Percentiles rank a stretch among this genome's conserved stretches.
Conservation (phyloP, 2,888 invertebrate species). For the Drosophila anomalipes region DNA sequence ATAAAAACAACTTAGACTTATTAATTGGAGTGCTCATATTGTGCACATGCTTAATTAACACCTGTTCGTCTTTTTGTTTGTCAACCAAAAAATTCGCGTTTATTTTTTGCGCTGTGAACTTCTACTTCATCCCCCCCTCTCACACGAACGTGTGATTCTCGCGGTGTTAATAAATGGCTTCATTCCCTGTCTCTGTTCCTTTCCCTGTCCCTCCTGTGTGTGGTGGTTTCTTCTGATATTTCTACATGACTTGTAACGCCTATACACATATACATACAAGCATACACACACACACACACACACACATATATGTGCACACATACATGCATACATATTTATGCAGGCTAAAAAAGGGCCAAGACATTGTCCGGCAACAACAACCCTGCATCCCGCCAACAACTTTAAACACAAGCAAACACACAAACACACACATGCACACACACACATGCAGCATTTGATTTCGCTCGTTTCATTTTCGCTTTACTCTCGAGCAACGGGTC, state of each 20-base stretch:
- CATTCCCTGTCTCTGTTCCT: background rate
- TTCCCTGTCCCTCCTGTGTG: slow-evolving; percentile 10
- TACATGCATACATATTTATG: slow-evolving; percentile 4
- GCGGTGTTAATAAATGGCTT: slow-evolving; percentile 7
- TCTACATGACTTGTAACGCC: slow-evolving; percentile 27
- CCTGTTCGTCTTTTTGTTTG: background rate
- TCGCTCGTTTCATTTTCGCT: slow-evolving; percentile 54
- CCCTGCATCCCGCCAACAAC: slow-evolving; percentile 38
- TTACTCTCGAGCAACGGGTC: slow-evolving; percentile 46
- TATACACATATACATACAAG: slow-evolving; percentile 2
- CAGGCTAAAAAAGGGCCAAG: slow-evolving; percentile 49
- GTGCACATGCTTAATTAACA: background rate
- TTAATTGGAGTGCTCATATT: background rate
- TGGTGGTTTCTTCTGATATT: slow-evolving; percentile 45
- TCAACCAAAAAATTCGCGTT: background rate
- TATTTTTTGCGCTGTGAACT: slow-evolving; percentile 4
- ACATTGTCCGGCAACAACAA: slow-evolving; percentile 48
- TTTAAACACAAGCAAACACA: slow-evolving; percentile 21
- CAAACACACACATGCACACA: slow-evolving; percentile 28
- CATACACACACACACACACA: background rate
- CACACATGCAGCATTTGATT: slow-evolving; percentile 59
- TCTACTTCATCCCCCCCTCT: background rate
- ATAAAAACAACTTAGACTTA: background rate
- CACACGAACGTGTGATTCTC: background rate
- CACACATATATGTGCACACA: background rate